These are phyloP conservation scores for Pteromalus puparum DNA, from an alignment of 1,140 invertebrate species.

Conservation along the genomic window DNA sequence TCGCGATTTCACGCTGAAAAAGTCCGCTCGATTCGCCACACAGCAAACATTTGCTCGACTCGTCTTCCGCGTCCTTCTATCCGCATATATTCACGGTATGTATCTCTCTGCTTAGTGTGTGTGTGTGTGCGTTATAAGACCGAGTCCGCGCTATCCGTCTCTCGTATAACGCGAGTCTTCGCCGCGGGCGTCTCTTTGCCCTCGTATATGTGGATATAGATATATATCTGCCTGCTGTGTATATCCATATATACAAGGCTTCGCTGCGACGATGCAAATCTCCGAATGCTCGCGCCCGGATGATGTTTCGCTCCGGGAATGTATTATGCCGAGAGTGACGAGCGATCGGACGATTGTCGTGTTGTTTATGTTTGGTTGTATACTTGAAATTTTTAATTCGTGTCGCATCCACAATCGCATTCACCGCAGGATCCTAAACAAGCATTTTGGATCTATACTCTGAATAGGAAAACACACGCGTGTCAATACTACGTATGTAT, in stretches of 20 bases:
- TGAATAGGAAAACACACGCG: background rate
- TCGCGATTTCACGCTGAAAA: background rate
- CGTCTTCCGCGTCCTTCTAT: background rate
- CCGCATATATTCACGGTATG: background rate
- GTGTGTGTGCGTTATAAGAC: background rate
- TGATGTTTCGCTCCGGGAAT: constrained; percentile 5
- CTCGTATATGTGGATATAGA: background rate
- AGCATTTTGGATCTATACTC: background rate
- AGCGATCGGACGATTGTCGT: too few species aligned
- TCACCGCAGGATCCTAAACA: background rate
- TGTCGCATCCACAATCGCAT: too few species aligned
- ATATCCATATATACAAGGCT: background rate
- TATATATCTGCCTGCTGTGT: background rate
- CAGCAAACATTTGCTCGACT: background rate
- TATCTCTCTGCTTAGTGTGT: background rate
- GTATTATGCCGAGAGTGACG: background rate
- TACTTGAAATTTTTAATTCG: too few species aligned
- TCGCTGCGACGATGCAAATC: background rate
- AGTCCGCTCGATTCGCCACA: background rate
- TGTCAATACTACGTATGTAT: background rate
- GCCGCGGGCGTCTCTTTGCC: background rate
- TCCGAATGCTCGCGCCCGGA: background rate
- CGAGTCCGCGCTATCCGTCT: background rate
- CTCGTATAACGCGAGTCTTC: constrained; percentile 7
- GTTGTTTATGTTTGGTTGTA: too few species aligned